Evolutionary conservation across 2,888 invertebrate species (phyloP).

Genomic region (Euproctis similis): DNA sequence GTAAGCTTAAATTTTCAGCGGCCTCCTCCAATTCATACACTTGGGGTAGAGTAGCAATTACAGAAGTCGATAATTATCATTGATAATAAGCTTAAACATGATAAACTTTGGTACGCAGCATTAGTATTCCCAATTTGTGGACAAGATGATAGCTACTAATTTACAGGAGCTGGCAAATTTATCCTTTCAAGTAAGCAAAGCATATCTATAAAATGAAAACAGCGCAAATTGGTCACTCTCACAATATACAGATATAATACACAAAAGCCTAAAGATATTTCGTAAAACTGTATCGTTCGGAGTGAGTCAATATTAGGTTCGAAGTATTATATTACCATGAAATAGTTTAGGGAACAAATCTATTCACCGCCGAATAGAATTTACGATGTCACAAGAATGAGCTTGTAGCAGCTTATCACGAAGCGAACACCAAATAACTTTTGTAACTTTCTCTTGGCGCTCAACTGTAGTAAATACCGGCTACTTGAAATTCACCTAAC

Average conservation of each 20-base stretch:
- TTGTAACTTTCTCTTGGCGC: constrained; percentile 43
- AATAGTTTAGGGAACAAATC: constrained; percentile 47
- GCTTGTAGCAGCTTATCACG: constrained; percentile 46
- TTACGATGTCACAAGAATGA: constrained; percentile 52
- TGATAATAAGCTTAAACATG: no score
- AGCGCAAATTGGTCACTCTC: constrained; percentile 14
- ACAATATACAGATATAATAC: constrained; percentile 14
- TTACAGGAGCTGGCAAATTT: no score
- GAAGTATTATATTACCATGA: constrained; percentile 57
- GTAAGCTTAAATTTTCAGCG: no score
- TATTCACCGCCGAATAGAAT: constrained; percentile 45
- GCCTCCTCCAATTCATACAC: no score
- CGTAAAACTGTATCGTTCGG: constrained; percentile 44
- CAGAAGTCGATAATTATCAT: no score
- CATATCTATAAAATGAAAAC: no score
- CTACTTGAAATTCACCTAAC: constrained; percentile 21
- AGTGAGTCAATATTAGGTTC: constrained; percentile 52
- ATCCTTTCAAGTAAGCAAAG: no score
- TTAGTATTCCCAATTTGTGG: no score
- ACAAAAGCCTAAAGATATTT: constrained; percentile 36
- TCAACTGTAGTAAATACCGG: constrained; percentile 17
- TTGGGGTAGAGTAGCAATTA: no score
- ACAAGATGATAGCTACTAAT: no score
- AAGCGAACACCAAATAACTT: constrained; percentile 40
- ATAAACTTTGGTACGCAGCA: no score